Evolutionary conservation across 2,113 vertebrate genomes (phyloP), one percentile per base, ranked within the genome.

Genomic region (Geothlypis trichas): DNA sequence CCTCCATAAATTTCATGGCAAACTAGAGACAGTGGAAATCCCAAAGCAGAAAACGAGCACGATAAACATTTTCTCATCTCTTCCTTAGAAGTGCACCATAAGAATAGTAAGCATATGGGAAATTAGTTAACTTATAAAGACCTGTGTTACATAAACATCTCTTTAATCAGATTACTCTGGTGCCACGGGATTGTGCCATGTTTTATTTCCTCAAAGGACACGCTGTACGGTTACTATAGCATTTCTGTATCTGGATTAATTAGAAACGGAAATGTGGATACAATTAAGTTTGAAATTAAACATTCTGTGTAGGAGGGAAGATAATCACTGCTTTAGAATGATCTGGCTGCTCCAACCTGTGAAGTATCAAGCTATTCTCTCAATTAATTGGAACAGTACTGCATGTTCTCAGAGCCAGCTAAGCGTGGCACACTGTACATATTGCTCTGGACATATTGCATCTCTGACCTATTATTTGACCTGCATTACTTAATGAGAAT

Each of bases 281-380:
- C 93, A 97, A 96, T 97, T 98, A 96, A 95, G 93, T 97, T 97
- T 96, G 97, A 98, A 98, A 98, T 96, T 97, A 98, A 98, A 97
- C 80, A 96, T 93, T 91, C 76, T 96, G 90, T 82, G 94, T 97
- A 95, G 93, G 33, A 83, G 93, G 81, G 83, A 97, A 96, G 95
- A 96, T 98, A 98, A 98, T 98, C 94, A 97, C 88, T 91, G 78
- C 87, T 96, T 97, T 97, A 97, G 94, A 97, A 97, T 96, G 93
- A 96, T 93, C 75, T 79, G 88, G 73, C 92, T 96, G 81, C 78
- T 96, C 55, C 89, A 95, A 95, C 88, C 84, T 93, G 94, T 87
- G 91, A 96, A 93, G 87, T 88, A 94, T 61, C 90, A 95, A 96
- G 81, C 88, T 94, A 91, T 84, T 89, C 55, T 87, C 51, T 78